Evolutionary conservation across 2,113 vertebrate genomes (phyloP).

Genomic region (Ailurus styani): DNA sequence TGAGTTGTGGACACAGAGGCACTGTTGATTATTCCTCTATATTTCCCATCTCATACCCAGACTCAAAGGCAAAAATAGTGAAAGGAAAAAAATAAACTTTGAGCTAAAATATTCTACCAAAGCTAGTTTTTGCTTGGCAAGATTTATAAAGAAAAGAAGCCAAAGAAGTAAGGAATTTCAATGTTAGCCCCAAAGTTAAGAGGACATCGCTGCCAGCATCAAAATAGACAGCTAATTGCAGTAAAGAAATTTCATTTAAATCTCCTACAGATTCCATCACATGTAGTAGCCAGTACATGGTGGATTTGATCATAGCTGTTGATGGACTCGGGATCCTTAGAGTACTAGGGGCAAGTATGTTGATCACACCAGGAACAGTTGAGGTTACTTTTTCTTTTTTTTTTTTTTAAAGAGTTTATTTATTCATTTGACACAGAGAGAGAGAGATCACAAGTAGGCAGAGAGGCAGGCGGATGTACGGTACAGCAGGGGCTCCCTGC

Average conservation of each 20-base stretch:
- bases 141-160: not conserved
- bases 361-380: not conserved
- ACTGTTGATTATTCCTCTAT: not conserved
- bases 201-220: not conserved
- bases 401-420: too few relatives aligned
- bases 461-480: too few relatives aligned
- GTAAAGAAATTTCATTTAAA: not conserved
- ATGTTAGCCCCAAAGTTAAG: not conserved
- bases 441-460: too few relatives aligned
- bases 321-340: not conserved
- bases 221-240: not conserved
- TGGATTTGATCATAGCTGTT: not conserved
- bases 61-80: conserved; percentile 11
- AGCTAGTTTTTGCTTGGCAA: conserved; percentile 20
- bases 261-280: not conserved
- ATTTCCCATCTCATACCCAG: not conserved
- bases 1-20: not conserved
- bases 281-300: not conserved
- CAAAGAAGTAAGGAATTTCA: not conserved
- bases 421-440: too few relatives aligned
- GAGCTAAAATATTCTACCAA: not conserved
- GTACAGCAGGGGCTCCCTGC: too few relatives aligned
- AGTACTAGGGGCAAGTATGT: not conserved
- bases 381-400: conserved; percentile 20
- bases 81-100: conserved; percentile 4